These are phyloP conservation scores for Andrena chrysosceles DNA, from an alignment of 2,888 invertebrate genomes.

Conservation along the genomic window DNA sequence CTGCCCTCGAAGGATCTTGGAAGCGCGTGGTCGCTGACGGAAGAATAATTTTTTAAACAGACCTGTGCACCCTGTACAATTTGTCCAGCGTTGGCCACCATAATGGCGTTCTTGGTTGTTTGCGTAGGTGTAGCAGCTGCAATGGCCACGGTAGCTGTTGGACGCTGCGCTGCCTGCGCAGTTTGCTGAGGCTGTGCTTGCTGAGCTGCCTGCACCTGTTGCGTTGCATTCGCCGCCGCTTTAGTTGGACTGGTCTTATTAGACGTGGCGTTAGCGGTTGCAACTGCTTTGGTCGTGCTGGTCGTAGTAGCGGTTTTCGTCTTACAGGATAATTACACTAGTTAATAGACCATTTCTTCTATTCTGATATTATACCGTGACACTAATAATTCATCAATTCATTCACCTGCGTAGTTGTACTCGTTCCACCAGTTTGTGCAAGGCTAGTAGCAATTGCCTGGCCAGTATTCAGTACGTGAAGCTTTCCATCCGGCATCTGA, in stretches of 20 bases:
- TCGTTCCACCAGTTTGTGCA: constrained; percentile 60
- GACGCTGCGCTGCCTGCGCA: constrained; percentile 71
- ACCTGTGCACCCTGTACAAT: constrained; percentile 76
- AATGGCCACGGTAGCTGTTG: constrained; percentile 73
- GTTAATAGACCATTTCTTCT: neutral
- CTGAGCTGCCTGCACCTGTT: constrained; percentile 76
- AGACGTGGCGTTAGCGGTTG: constrained; percentile 40
- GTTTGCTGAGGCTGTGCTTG: constrained; percentile 70
- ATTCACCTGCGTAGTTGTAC: constrained; percentile 61
- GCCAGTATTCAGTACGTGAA: constrained; percentile 92
- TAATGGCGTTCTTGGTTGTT: constrained; percentile 78
- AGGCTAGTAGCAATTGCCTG: constrained; percentile 86
- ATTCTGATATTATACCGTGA: neutral
- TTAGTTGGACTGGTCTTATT: constrained; percentile 76
- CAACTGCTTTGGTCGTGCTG: constrained; percentile 48
- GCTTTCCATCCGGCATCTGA: constrained; percentile 96
- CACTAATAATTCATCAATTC: neutral
- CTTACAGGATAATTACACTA: constrained; percentile 35
- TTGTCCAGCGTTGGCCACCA: constrained; percentile 82
- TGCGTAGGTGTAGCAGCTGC: constrained; percentile 68
- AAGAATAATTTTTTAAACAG: constrained; percentile 26
- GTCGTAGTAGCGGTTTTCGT: constrained; percentile 76
- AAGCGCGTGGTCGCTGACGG: neutral
- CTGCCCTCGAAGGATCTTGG: no score
- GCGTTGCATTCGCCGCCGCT: constrained; percentile 70